phyloP scores from a whole-genome alignment of 2,797 vertebrate genomes.

The Thaleichthys pacificus region DNA sequence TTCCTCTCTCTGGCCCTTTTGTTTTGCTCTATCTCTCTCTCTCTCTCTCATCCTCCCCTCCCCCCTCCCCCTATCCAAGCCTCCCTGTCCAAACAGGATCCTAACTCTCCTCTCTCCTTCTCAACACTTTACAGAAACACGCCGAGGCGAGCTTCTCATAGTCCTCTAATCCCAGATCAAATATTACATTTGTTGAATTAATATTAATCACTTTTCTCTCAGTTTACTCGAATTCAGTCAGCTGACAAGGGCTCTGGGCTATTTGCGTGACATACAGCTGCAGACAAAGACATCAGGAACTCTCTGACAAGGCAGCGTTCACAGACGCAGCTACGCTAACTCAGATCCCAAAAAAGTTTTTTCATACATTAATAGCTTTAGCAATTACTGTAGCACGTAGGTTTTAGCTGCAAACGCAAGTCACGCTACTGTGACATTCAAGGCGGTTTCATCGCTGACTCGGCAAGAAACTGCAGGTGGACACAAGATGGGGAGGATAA shows the following conservation, averaged over 20 bases:
- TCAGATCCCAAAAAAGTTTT: background rate
- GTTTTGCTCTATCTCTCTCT: constrained; percentile 1
- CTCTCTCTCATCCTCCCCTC: constrained; percentile 1
- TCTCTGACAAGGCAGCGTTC: background rate
- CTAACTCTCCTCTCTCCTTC: background rate
- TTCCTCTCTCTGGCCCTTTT: constrained; percentile 4
- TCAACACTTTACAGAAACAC: constrained; percentile 20
- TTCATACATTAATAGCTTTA: background rate
- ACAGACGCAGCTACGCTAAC: background rate
- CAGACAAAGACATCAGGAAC: background rate
- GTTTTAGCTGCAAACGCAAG: background rate
- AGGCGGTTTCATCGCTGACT: background rate
- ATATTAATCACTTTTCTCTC: constrained; percentile 8
- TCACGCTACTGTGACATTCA: background rate
- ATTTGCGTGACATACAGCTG: constrained; percentile 3
- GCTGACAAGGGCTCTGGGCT: constrained; percentile 22
- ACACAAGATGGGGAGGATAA: background rate
- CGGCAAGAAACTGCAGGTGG: background rate
- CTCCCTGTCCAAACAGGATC: background rate
- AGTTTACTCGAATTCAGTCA: constrained; percentile 27
- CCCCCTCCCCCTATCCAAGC: background rate
- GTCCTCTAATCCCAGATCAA: constrained; percentile 29
- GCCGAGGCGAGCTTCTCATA: constrained; percentile 14
- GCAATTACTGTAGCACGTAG: background rate
- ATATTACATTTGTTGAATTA: constrained; percentile 20